Base-by-base conservation (phyloP, 2,888 invertebrate species). In the Trilocha varians region DNA sequence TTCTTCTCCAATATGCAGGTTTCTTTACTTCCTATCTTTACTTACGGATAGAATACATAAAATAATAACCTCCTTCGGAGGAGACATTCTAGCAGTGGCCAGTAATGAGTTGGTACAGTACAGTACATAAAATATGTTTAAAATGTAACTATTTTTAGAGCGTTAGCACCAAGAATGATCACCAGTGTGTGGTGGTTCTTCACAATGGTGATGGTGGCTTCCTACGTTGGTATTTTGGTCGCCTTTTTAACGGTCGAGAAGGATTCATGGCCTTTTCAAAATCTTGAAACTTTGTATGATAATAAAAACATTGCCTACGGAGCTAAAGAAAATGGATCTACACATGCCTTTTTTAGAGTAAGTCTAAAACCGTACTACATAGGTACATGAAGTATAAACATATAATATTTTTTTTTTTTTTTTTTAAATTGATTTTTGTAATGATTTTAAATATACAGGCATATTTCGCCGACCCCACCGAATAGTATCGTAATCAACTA, bases 151-250 rank as follows among this genome's bases (percentile, higher is more conserved):
- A 37, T 44, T 44, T 78, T 39, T 72, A 95, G 96, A 58, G 95
- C 96, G 0, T 88, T 93, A 40, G 96, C 94, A 0, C 97, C 96
- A 0, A 88, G 97, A 47, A 91, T 96, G 70, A 91, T 95, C 15
- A 96, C 95, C 0, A 93, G 94, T 40, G 90, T 91, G 6, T 94
- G 94, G 96, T 96, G 94, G 93, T 95, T 96, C 66, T 96, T 96
- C 65, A 94, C 94, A 0, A 86, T 96, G 61, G 95, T 96, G 49
- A 93, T 94, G 87, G 91, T 93, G 1, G 90, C 92, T 0, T 95
- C 95, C 0, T 97, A 97, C 64, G 95, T 95, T 0, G 96, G 96
- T 35, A 96, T 96, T 62, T 82, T 97, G 53, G 96, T 96, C 2
- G 97, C 97, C 4, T 96, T 95, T 64, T 86, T 97, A 5, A 96